Evolutionary conservation across 2,888 invertebrate genomes (phyloP).

Genomic region (Chaitophorus viminalis): DNA sequence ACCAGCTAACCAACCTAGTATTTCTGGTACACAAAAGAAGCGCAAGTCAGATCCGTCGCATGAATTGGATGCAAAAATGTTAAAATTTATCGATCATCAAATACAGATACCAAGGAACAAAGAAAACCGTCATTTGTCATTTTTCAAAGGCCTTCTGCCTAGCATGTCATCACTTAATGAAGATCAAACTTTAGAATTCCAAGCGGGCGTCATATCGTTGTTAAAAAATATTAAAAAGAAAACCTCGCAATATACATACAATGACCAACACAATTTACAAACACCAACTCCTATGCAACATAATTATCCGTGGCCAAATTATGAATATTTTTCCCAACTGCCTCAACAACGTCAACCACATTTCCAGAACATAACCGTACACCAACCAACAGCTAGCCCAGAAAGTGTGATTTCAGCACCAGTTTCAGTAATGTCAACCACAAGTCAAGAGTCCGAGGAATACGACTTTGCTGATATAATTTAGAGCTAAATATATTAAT

Average conservation of each 20-base stretch:
- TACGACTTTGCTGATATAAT: not conserved
- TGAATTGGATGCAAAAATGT: too few species aligned
- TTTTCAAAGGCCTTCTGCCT: too few species aligned
- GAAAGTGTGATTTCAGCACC: conserved; percentile 3
- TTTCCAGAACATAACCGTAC: not conserved
- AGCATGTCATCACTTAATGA: too few species aligned
- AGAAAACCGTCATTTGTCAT: too few species aligned
- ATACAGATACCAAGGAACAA: too few species aligned
- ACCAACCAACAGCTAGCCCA: conserved; percentile 13
- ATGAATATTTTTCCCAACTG: too few species aligned
- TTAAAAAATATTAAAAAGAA: conserved; percentile 62
- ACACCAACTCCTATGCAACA: conserved; percentile 12
- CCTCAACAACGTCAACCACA: not conserved
- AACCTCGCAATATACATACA: conserved; percentile 10
- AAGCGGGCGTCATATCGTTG: conserved; percentile 62
- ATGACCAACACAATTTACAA: not conserved
- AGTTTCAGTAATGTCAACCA: conserved; percentile 6
- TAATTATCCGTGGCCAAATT: conserved; percentile 8
- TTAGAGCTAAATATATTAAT: conserved; percentile 3
- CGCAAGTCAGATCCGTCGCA: too few species aligned
- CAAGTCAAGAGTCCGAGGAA: not conserved
- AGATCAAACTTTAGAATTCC: conserved; percentile 63
- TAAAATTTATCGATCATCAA: too few species aligned
- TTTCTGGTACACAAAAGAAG: too few species aligned
- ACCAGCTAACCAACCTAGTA: too few species aligned